Evolutionary conservation across 2,113 vertebrate species (phyloP), one percentile per base, ranked within the genome.

Genomic region (Python bivittatus): DNA sequence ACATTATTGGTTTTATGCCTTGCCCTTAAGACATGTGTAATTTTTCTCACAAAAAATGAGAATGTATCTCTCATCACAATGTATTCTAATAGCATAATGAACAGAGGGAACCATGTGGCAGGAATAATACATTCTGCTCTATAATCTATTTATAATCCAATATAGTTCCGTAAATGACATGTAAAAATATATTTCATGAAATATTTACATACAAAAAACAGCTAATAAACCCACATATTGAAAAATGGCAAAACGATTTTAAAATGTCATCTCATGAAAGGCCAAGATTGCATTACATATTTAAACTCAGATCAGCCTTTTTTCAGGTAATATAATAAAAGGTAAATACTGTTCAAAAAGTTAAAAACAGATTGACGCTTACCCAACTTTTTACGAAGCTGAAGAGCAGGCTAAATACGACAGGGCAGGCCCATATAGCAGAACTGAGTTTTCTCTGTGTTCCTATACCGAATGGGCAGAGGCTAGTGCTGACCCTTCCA

Each of bases 201-300:
- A 91, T 58, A 91, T 29, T 10, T 94, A 90, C 91, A 92, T 95
- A 96, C 84, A 96, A 95, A 95, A 96, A 92, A 91, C 95, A 86
- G 90, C 92, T 90, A 88, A 72, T 93, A 94, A 94, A 96, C 93
- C 89, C 88, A 86, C 54, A 84, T 90, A 93, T 64, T 90, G 1
- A 54, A 91, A 96, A 95, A 90, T 91, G 92, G 93, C 83, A 95
- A 94, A 92, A 93, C 0, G 89, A 93, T 94, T 94, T 90, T 93
- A 90, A 92, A 57, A 57, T 61, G 42, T 84, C 61, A 93, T 91
- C 64, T 60, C 56, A 94, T 93, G 92, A 94, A 96, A 96, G 88
- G 8, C 54, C 89, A 42, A 72, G 54, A 48, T 1, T 88, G 44
- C 87, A 84, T 91, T 90, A 92, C 88, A 92, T 88, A 93, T 83